Evolutionary conservation across 2,888 invertebrate genomes (phyloP).

Genomic region (Ormyrus thymus): DNA sequence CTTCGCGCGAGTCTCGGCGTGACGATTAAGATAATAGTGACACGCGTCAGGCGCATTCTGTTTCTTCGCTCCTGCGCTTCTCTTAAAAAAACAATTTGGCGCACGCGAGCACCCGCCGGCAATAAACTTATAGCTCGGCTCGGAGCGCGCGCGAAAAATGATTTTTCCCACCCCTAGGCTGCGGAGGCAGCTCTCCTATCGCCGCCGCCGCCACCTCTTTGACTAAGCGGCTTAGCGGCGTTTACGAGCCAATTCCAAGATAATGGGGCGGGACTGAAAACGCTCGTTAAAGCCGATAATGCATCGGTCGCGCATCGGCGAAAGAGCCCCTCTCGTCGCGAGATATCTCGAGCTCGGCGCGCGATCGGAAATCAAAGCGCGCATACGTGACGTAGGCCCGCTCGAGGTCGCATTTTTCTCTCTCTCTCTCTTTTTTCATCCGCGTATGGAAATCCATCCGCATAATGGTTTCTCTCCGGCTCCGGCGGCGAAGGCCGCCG

Average conservation of each 20-base stretch:
- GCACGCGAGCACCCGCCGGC: too few species aligned
- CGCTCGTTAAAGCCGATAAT: conserved; percentile 41
- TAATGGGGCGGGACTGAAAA: conserved; percentile 37
- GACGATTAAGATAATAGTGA: neutral
- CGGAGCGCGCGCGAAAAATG: conserved; percentile 33
- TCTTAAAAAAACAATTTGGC: neutral
- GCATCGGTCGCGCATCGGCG: conserved; percentile 20
- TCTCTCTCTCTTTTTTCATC: neutral
- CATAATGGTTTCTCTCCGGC: conserved; percentile 30
- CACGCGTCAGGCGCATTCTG: neutral
- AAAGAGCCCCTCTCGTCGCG: conserved; percentile 7
- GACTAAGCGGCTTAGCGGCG: conserved; percentile 16
- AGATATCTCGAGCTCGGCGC: neutral
- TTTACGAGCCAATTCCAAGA: conserved; percentile 37
- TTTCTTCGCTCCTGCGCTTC: neutral
- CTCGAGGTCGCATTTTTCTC: conserved; percentile 41
- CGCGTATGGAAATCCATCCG: conserved; percentile 50
- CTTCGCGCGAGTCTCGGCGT: neutral
- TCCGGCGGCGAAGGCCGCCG: conserved; percentile 65
- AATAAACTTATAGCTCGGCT: too few species aligned
- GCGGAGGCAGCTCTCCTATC: neutral
- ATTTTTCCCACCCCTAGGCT: neutral
- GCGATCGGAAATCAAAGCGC: neutral
- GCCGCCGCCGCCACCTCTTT: neutral
- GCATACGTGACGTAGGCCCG: neutral